A percentile compares a stretch with the other conserved stretches of the same genome.
These are phyloP conservation scores for Drosophila pegasa DNA, from an alignment of 2,888 invertebrate species.

Conservation along the genomic window DNA sequence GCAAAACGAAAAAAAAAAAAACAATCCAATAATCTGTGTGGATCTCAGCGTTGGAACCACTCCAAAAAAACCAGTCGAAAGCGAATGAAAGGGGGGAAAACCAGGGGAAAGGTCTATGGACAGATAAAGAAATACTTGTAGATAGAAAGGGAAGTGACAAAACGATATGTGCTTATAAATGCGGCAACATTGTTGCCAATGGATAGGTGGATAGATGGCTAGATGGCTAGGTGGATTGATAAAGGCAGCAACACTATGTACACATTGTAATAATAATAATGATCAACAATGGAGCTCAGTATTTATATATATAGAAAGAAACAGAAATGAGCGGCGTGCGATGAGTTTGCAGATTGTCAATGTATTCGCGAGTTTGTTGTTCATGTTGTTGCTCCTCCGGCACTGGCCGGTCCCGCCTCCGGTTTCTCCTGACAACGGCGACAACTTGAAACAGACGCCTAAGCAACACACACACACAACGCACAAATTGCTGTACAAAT, in stretches of 20 bases:
- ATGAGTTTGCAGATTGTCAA: slow-evolving; percentile 59
- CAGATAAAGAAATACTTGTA: slow-evolving; percentile 14
- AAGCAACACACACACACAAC: slow-evolving; percentile 34
- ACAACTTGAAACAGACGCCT: slow-evolving; percentile 59
- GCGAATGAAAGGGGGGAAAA: slow-evolving; percentile 17
- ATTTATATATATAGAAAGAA: slow-evolving; percentile 25
- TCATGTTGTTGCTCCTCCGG: slow-evolving; percentile 17
- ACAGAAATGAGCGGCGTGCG: slow-evolving; percentile 32
- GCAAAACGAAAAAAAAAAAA: background rate
- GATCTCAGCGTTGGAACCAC: slow-evolving; percentile 13
- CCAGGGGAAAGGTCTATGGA: slow-evolving; percentile 9
- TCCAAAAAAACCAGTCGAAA: slow-evolving; percentile 43
- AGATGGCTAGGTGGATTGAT: slow-evolving; percentile 29
- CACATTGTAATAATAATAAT: slow-evolving; percentile 53
- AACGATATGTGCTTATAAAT: slow-evolving; percentile 59
- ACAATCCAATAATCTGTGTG: slow-evolving; percentile 18
- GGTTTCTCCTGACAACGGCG: slow-evolving; percentile 53
- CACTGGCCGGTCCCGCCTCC: slow-evolving; percentile 45
- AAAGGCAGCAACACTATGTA: slow-evolving; percentile 24
- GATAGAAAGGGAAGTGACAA: slow-evolving; percentile 42
- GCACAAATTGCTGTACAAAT: slow-evolving; percentile 72
- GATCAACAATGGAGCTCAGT: slow-evolving; percentile 37
- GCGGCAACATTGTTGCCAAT: slow-evolving; percentile 59
- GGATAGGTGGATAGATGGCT: slow-evolving; percentile 16
- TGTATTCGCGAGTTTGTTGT: slow-evolving; percentile 36